Evolutionary conservation across 2,797 vertebrate genomes (phyloP).

Genomic region (Nannoperca australis): DNA sequence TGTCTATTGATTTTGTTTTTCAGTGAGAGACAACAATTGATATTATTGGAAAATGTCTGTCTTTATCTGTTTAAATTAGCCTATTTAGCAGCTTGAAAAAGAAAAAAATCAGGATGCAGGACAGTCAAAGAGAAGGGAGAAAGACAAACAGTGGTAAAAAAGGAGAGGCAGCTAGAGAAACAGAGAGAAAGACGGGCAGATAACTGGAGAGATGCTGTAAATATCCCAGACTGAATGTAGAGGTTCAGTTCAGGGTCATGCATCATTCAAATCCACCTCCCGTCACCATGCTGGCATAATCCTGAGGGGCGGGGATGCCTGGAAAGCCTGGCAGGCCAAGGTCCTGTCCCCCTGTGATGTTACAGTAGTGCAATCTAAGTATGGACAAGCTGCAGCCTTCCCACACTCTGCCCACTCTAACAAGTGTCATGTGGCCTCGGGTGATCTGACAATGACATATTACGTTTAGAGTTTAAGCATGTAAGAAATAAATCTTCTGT

Average conservation of each 20-base stretch:
- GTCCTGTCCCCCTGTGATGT: constrained; percentile 42
- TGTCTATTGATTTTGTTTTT: background rate
- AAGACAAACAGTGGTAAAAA: background rate
- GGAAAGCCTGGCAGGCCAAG: constrained; percentile 62
- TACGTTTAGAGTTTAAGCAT: background rate
- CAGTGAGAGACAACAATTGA: background rate
- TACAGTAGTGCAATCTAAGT: constrained; percentile 32
- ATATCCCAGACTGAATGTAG: constrained; percentile 49
- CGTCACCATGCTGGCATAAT: constrained; percentile 43
- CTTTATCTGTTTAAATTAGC: background rate
- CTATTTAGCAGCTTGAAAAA: background rate
- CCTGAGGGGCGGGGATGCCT: constrained; percentile 47
- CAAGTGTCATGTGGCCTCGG: background rate
- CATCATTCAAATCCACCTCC: constrained; percentile 48
- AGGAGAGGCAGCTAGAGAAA: background rate
- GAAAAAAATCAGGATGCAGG: background rate
- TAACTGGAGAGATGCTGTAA: constrained; percentile 32
- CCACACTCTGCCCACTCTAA: constrained; percentile 10
- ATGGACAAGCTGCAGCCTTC: constrained; percentile 25
- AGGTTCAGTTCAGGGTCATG: constrained; percentile 58
- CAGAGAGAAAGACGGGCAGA: background rate
- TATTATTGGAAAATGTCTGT: background rate
- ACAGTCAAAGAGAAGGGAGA: background rate
- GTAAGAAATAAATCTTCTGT: background rate
- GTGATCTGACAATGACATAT: background rate